Base-by-base conservation (phyloP, 2,113 vertebrate genomes). In the Eretmochelys imbricata region DNA sequence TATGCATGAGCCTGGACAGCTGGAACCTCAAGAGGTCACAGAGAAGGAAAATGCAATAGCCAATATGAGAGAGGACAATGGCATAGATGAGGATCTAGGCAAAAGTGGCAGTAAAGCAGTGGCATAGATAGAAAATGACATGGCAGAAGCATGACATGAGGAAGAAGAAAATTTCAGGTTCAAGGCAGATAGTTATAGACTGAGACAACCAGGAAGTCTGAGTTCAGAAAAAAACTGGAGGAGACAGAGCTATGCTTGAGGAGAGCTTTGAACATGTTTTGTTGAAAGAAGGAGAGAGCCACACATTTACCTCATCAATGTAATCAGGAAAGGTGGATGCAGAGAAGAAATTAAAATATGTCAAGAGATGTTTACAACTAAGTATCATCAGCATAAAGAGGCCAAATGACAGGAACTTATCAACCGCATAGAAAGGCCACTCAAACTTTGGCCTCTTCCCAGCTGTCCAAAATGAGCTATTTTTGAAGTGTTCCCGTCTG, bases 121-220 rank as follows among this genome's bases (percentile, higher is more conserved):
- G 25, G 87, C 88, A 82, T 19, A 9, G 12, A 83, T 79, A 85
- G 27, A 49, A 8, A 80, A 50, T n/a, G 72, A 59, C 3, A 0
- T 17, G 24, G 42, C 3, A 80, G 53, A 65, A 14, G 49, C 0
- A 4, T 3, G 24, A 88, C 46, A 51, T 0, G 0, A 11, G 12
- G 5, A 78, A 46, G 55, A 80, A 59, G 50, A 78, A 87, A 85
- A 59, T 4, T 72, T 53, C 42, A 59, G n/a, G 6, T 20, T 3
- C 4, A 57, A 81, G 42, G 49, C 17, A 81, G 49, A 12, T 24
- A 69, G 13, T 87, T 49, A 53, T 3, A 31, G 16, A 31, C 29
- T 1, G 82, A 8, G 11, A 20, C 29, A 85, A 82, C 16, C 29
- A 53, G 50, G 35, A 38, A 38, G 65, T 38, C n/a, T 72, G 19